phyloP scores from a whole-genome alignment of 2,888 invertebrate species.

The Odiellus spinosus region DNA sequence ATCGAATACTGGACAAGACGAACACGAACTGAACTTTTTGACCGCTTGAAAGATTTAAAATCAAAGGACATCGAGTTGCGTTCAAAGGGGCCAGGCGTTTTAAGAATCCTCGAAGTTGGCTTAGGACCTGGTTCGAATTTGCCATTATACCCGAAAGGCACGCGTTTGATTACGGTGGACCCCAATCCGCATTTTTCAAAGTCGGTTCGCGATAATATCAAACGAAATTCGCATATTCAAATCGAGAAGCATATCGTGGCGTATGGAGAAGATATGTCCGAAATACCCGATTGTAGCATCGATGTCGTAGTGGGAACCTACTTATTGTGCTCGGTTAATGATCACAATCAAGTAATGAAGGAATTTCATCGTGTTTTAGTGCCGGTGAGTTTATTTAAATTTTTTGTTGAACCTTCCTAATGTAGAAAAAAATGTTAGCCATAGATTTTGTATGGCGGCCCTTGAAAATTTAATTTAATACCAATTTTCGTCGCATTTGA shows the following conservation, averaged over 20 bases:
- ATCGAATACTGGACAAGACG: too few relatives aligned
- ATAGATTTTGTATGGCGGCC: too few relatives aligned
- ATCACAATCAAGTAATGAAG: constrained; percentile 20
- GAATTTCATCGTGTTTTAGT: constrained; percentile 23
- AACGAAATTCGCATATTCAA: constrained; percentile 9
- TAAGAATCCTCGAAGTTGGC: constrained; percentile 19
- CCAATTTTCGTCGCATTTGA: too few relatives aligned
- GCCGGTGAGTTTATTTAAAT: constrained; percentile 5
- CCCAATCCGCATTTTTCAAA: constrained; percentile 19
- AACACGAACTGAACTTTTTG: too few relatives aligned
- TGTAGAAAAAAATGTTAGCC: too few relatives aligned
- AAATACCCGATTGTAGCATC: constrained; percentile 21
- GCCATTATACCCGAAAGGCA: constrained; percentile 19
- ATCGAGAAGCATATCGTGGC: constrained; percentile 17
- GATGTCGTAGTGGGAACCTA: constrained; percentile 24
- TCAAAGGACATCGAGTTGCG: constrained; percentile 4
- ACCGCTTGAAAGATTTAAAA: not conserved
- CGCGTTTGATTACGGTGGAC: constrained; percentile 19
- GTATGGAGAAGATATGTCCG: constrained; percentile 20
- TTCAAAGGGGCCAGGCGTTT: not conserved
- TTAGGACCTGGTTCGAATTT: constrained; percentile 17
- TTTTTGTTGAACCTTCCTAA: too few relatives aligned
- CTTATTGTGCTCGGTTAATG: constrained; percentile 24
- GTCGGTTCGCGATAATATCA: constrained; percentile 1
- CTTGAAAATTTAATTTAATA: too few relatives aligned